These are phyloP conservation scores for Rhynchopsitta pachyrhyncha DNA, from an alignment of 2,113 vertebrate species.

Conservation along the genomic window DNA sequence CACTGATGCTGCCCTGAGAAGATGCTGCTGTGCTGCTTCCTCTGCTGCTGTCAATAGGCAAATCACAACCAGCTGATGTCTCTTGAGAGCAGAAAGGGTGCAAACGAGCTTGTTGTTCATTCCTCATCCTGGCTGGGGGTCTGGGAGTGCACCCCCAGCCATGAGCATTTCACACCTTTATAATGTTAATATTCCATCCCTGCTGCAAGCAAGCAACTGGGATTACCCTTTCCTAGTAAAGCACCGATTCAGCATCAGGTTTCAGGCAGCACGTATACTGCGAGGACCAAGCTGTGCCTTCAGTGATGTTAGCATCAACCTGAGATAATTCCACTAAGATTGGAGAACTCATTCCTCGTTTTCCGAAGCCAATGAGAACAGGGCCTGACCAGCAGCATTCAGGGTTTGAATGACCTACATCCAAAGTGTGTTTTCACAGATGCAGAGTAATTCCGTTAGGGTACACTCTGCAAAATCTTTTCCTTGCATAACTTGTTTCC, in stretches of 20 bases:
- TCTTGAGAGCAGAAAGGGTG: neutral
- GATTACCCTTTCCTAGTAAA: neutral
- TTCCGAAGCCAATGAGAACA: conserved; percentile 6
- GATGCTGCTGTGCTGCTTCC: neutral
- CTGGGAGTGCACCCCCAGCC: neutral
- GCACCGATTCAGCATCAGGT: neutral
- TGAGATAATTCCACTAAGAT: neutral
- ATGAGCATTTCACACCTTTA: neutral
- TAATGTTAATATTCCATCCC: neutral
- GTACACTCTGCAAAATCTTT: conserved; percentile 64
- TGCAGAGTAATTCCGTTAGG: conserved; percentile 62
- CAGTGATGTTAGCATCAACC: neutral
- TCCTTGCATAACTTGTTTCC: conserved; percentile 70
- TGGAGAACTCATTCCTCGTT: neutral
- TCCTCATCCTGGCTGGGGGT: neutral
- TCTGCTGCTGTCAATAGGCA: fast-evolving
- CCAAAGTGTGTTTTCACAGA: conserved; percentile 50
- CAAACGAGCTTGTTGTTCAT: neutral
- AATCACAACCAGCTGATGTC: neutral
- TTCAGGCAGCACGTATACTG: neutral
- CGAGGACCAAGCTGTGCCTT: neutral
- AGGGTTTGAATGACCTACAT: conserved; percentile 48
- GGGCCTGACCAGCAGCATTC: neutral
- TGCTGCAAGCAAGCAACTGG: neutral
- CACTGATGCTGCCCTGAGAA: neutral